These are phyloP conservation scores for Morpho deidamia DNA, from an alignment of 2,888 invertebrate species.

Conservation along the genomic window DNA sequence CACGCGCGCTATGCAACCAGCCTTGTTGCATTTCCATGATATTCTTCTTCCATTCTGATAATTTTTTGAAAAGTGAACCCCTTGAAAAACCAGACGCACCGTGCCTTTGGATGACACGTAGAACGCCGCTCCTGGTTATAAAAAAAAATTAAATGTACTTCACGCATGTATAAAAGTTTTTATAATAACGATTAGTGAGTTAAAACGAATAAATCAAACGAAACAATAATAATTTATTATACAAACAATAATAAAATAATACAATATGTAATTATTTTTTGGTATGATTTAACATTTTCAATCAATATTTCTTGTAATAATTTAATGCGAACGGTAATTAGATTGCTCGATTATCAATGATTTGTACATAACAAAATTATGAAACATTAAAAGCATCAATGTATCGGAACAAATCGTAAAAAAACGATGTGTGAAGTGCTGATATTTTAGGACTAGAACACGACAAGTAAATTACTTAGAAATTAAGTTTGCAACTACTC, in stretches of 20 bases:
- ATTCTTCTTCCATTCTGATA: conserved; percentile 46
- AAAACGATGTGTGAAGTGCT: too few relatives aligned
- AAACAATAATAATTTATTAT: not conserved
- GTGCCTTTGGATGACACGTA: conserved; percentile 38
- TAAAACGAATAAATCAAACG: not conserved
- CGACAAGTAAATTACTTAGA: too few relatives aligned
- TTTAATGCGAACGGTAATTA: too few relatives aligned
- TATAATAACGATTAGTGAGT: too few relatives aligned
- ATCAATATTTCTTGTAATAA: not conserved
- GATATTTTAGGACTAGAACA: too few relatives aligned
- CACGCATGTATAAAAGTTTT: too few relatives aligned
- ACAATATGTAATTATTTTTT: not conserved
- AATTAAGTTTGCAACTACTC: too few relatives aligned
- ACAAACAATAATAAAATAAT: not conserved
- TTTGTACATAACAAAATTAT: too few relatives aligned
- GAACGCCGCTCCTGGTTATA: conserved; percentile 31
- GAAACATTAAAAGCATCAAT: too few relatives aligned
- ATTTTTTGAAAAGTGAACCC: conserved; percentile 43
- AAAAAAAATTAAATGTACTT: not conserved
- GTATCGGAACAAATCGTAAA: too few relatives aligned
- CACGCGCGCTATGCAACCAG: conserved; percentile 44
- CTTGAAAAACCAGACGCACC: conserved; percentile 37
- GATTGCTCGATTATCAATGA: too few relatives aligned
- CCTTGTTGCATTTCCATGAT: conserved; percentile 52
- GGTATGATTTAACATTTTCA: not conserved